Conservation (phyloP, 2,113 vertebrate genomes). For the Centropristis striata region DNA sequence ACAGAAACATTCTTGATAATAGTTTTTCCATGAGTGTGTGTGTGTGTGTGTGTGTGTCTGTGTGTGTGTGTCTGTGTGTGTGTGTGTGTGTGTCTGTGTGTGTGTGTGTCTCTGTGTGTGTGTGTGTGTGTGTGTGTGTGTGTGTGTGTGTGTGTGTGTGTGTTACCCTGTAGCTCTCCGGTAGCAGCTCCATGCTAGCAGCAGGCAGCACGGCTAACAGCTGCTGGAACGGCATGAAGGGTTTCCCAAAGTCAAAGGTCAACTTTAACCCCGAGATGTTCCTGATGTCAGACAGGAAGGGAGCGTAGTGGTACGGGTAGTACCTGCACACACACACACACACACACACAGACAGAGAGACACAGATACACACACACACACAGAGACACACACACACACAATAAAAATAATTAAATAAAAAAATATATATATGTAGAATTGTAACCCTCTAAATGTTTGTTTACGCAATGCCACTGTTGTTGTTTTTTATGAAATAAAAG, state of each 20-base stretch:
- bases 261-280: conserved; percentile 89
- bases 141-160: neutral
- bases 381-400: neutral
- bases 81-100: too few relatives aligned
- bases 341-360: neutral
- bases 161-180: conserved; percentile 92
- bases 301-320: conserved; percentile 97
- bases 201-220: conserved; percentile 95
- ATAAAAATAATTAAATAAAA: too few relatives aligned
- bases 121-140: neutral
- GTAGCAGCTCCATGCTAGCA: conserved; percentile 95
- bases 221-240: conserved; percentile 98
- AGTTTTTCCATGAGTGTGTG: too few relatives aligned
- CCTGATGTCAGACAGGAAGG: conserved; percentile 95
- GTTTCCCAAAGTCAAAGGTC: conserved; percentile 92
- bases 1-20: too few relatives aligned
- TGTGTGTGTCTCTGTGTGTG: too few relatives aligned
- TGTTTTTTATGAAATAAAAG: too few relatives aligned
- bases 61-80: too few relatives aligned
- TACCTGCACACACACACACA: conserved; percentile 86
- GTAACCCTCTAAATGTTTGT: too few relatives aligned
- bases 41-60: too few relatives aligned
- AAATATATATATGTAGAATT: too few relatives aligned
- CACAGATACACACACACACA: neutral
- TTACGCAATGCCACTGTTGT: too few relatives aligned